Evolutionary conservation across 1,140 invertebrate genomes (phyloP), one percentile per base, ranked within the genome.

Genomic region (Procambarus clarkii): DNA sequence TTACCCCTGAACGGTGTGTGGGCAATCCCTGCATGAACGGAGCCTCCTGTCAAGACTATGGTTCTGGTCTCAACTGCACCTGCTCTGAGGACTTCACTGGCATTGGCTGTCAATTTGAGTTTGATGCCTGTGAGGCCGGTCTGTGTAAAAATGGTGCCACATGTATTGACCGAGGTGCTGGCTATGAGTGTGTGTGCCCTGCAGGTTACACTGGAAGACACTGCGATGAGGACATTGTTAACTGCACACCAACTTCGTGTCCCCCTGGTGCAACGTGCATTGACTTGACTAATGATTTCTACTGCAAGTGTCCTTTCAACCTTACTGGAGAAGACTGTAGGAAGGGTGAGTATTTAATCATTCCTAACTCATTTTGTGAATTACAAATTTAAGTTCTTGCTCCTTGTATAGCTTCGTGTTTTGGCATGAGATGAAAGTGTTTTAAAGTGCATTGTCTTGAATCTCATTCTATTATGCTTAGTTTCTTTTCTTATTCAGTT

Each of bases 21-120:
- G 98, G 98, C 2, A 97, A 98, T 94, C 98, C 98, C 9, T 99
- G 98, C 94, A 98, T 98, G 97, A 98, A 99, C 93, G 97, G 97
- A 77, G 98, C 98, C 81, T 97, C 97, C 94, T 99, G 98, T 93
- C 97, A 98, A 95, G 98, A 99, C 94, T 99, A 98, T 94, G 98
- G 98, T 21, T 98, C 98, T 1, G 98, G 98, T 2, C 95, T 99
- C 0, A 99, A 99, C 94, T 99, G 98, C 93, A 97, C 98, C 44
- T 99, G 98, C 94, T 97, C 97, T 0, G 95, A 95, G 83, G 97
- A 98, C 94, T 98, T 96, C 93, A 96, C 96, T 2, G 98, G 97
- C 88, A 96, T 98, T 92, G 98, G 98, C 13, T 99, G 98, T 93
- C 97, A 99, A 94, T 98, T 98, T 93, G 98, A 98, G 94, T 98